These are phyloP conservation scores for Gymnobelideus leadbeateri DNA, from an alignment of 2,113 vertebrate genomes.

Conservation along the genomic window DNA sequence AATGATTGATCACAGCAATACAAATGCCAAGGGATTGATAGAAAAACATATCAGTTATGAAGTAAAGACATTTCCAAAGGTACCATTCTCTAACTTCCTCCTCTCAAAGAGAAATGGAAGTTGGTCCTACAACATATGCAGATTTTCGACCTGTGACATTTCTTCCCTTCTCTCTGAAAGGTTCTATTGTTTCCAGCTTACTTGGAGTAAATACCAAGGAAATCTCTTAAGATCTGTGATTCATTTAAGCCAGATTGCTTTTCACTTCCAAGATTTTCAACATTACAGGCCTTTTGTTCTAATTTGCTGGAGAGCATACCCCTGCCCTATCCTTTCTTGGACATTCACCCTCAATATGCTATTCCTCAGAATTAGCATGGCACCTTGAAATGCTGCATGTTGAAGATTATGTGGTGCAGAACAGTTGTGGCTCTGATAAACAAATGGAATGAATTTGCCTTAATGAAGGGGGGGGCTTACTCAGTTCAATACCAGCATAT, in stretches of 20 bases:
- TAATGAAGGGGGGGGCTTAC: background rate
- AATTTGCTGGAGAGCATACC: slow-evolving; percentile 10
- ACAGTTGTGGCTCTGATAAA: background rate
- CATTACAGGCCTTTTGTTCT: background rate
- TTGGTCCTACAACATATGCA: background rate
- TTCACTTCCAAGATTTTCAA: slow-evolving; percentile 19
- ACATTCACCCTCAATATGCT: background rate
- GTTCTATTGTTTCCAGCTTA: background rate
- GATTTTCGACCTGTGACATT: background rate
- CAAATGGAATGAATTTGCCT: background rate
- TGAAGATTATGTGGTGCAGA: too few relatives aligned
- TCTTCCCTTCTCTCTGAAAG: background rate
- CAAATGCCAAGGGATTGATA: slow-evolving; percentile 68
- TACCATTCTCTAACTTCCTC: background rate
- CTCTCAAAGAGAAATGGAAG: background rate
- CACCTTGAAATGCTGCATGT: background rate
- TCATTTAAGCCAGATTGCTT: slow-evolving; percentile 8
- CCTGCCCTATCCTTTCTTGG: background rate
- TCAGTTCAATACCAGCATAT: background rate
- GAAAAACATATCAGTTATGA: slow-evolving; percentile 63
- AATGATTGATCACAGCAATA: slow-evolving; percentile 66
- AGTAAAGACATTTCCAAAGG: slow-evolving; percentile 39
- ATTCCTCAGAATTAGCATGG: background rate
- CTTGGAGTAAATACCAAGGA: background rate
- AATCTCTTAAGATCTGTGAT: slow-evolving; percentile 26